phyloP scores from a whole-genome alignment of 2,797 vertebrate genomes.

The Chlorospingus semifuscus region DNA sequence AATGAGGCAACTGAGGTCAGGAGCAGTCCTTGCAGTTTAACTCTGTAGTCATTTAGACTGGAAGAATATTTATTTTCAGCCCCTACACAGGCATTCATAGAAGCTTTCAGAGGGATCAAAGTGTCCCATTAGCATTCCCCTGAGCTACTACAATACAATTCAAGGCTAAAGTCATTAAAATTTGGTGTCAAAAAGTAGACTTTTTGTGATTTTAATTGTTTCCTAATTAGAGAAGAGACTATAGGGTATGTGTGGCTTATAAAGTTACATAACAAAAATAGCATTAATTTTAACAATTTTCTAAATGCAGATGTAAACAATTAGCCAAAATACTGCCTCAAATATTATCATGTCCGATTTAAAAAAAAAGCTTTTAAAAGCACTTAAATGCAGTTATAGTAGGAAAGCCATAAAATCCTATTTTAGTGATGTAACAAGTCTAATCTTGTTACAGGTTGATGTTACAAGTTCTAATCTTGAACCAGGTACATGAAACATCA shows the following conservation, averaged over 20 bases:
- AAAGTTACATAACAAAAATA: constrained; percentile 53
- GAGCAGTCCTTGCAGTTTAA: neutral
- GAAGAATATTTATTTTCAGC: neutral
- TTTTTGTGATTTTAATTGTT: neutral
- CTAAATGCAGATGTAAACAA: constrained; percentile 60
- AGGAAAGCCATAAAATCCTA: neutral
- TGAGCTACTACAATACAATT: neutral
- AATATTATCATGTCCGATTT: neutral
- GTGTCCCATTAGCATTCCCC: neutral
- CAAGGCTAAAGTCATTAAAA: neutral
- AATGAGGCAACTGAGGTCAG: neutral
- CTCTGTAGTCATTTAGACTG: neutral
- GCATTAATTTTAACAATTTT: constrained; percentile 52
- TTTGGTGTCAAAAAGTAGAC: neutral
- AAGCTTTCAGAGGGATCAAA: neutral
- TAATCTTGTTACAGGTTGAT: neutral
- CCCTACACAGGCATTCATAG: neutral
- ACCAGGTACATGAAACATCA: neutral
- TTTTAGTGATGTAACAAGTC: neutral
- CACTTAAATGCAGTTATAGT: neutral
- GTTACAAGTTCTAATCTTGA: neutral
- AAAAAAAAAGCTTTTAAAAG: neutral
- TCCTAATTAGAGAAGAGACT: constrained; percentile 41
- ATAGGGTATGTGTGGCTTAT: constrained; percentile 19
- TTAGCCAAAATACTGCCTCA: constrained; percentile 35